Base-by-base conservation (phyloP, 1,140 invertebrate species). In the Chionoecetes opilio region DNA sequence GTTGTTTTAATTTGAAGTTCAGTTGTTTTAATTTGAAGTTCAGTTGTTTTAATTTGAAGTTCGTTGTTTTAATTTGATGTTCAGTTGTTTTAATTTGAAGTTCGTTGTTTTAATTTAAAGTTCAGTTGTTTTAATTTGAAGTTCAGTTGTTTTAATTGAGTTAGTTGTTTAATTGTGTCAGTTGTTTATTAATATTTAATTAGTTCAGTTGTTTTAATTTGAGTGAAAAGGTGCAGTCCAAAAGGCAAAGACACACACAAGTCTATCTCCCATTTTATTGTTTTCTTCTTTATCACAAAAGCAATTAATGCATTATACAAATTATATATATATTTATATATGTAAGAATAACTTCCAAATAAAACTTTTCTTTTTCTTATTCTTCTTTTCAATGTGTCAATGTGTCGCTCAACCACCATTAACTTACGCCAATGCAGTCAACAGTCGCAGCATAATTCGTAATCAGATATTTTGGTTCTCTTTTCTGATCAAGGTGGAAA, bases 251-350 rank as follows among this genome's bases (percentile, higher is more conserved):
- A 37, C n/a, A 41, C 86, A 87, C 29, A 88, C 87, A 93, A 37
- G 37, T 87, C 88, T 88, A 87, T 89, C 86, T 89, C 93, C 93
- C 85, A 89, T 93, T 93, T 93, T 89, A 89, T 93, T 53, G 46
- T 53, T 93, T 93, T 88, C 34, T 88, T 75, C 75, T 92, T 75
- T 92, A 89, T 93, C 87, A 88, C 93, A 93, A 85, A 93, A 93
- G 93, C 93, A 93, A 88, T 93, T 93, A 89, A 93, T 37, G 85
- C 93, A 93, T 93, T 53, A 93, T 93, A 87, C 41, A 93, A 93
- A 93, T 88, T 75, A 93, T 93, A 93, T 93, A 93, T 46, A 93
- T n/a, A 93, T 89, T 88, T 75, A 93, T 93, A 93, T 89, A 93
- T 93, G 93, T 93, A 93, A 93, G 93, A 93, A 93, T 93, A 93